phyloP scores from a whole-genome alignment of 2,797 vertebrate species.

The Ptychadena robeensis region DNA sequence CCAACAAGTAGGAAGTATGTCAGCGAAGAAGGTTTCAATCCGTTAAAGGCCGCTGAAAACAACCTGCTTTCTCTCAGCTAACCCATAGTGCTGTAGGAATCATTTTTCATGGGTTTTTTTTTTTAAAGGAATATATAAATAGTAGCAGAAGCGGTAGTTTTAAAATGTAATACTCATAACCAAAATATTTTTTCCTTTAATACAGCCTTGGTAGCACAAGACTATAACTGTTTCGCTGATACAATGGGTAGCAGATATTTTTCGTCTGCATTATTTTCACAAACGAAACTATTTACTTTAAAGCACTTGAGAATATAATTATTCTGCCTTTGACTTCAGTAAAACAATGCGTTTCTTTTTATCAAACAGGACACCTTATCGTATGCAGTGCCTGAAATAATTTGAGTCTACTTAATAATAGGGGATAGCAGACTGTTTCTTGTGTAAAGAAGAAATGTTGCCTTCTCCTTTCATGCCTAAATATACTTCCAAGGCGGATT shows the following conservation, averaged over 20 bases:
- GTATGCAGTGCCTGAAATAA: constrained; percentile 13
- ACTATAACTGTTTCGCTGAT: neutral
- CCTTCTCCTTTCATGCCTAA: constrained; percentile 8
- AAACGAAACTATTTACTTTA: neutral
- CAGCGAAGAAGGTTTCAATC: neutral
- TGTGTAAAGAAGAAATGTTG: neutral
- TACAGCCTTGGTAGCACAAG: too few species aligned
- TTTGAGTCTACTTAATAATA: constrained; percentile 8
- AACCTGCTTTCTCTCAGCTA: neutral
- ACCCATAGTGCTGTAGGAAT: neutral
- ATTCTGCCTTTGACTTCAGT: neutral
- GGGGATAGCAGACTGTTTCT: neutral
- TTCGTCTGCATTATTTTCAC: neutral
- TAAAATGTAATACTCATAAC: too few species aligned
- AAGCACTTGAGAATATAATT: neutral
- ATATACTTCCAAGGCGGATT: constrained; percentile 30
- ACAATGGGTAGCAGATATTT: neutral
- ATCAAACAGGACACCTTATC: constrained; percentile 7
- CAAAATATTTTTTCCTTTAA: too few species aligned
- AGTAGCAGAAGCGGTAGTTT: neutral
- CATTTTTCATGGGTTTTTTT: neutral
- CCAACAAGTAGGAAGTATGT: too few species aligned
- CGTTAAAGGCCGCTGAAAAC: neutral
- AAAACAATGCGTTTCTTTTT: neutral
- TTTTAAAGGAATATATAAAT: neutral